These are phyloP conservation scores for Scarus forsteni DNA, from an alignment of 2,797 vertebrate genomes.

Conservation along the genomic window DNA sequence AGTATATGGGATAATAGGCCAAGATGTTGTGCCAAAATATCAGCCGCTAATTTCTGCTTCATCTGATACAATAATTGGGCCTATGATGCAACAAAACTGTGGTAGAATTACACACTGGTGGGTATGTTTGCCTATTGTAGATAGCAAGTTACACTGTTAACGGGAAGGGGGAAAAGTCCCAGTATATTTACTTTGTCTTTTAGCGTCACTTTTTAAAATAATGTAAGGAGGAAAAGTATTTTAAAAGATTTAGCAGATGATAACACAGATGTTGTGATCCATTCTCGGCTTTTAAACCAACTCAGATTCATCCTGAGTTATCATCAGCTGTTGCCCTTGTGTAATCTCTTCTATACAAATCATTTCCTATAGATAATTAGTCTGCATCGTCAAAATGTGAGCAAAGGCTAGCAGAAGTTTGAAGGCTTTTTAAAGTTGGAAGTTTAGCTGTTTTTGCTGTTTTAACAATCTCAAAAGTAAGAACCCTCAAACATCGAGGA, in stretches of 20 bases:
- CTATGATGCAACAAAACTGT: too few relatives aligned
- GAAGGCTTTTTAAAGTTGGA: not conserved
- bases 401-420: slow-evolving; percentile 10
- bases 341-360: not conserved
- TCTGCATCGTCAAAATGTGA: not conserved
- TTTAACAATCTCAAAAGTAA: not conserved
- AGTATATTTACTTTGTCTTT: too few relatives aligned
- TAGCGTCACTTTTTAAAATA: not conserved
- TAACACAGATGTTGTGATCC: not conserved
- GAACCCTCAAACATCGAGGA: not conserved
- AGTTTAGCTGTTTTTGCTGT: not conserved
- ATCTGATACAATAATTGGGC: too few relatives aligned
- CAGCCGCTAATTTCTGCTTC: too few relatives aligned
- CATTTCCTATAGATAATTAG: not conserved
- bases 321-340: not conserved
- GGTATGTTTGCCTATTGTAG: too few relatives aligned
- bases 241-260: not conserved
- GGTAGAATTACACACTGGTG: too few relatives aligned
- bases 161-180: too few relatives aligned
- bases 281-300: not conserved
- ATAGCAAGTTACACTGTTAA: too few relatives aligned
- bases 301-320: slow-evolving; percentile 1
- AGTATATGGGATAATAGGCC: too few relatives aligned
- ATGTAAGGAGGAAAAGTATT: not conserved
- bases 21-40: too few relatives aligned